Base-by-base conservation (phyloP, 2,888 invertebrate genomes). In the Cephalotes varians region DNA sequence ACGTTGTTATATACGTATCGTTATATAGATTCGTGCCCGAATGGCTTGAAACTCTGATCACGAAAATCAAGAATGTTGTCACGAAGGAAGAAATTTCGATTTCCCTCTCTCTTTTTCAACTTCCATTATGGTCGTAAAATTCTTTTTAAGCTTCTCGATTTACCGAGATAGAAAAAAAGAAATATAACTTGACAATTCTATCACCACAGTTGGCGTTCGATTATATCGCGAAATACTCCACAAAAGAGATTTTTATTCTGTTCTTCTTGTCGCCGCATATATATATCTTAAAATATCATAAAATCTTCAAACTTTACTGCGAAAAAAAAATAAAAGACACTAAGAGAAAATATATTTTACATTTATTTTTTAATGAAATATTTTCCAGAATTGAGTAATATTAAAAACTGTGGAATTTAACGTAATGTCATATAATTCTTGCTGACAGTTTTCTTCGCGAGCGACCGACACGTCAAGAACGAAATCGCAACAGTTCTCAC, bases 401-500 rank as follows among this genome's bases (percentile, higher is more conserved):
- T 58, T 28, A 40, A 12, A 60, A 47, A 74, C 4, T 5, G 9
- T 2, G 10, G 49, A 18, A 64, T 64, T 62, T 62, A 64, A 54
- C 10, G 5, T 18, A 28, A 47, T 51, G 18, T 21, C 28, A 54
- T 25, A 21, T 28, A 49, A 9, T 40, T 67, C 54, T 44, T 67
- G 21, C 12, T 25, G 49, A 49, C 77, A 54, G 15, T 65, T 28
- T 31, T 34, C 18, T 34, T 28, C 21, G 28, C 4, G n/a, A 74
- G 10, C 67, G 31, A 31, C n/a, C 5, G n/a, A n/a, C 40, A 25
- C 44, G n/a, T 44, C 54, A 69, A 56, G 44, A 79, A 69, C 69
- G 31, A 69, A 69, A 79, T 69, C 44, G 34, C 69, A 62, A 69
- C 56, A 31, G 12, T 62, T 34, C 77, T 56, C 77, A 18, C 56